Evolutionary conservation across 2,888 invertebrate species (phyloP).

Genomic region (Eilema sororculum): DNA sequence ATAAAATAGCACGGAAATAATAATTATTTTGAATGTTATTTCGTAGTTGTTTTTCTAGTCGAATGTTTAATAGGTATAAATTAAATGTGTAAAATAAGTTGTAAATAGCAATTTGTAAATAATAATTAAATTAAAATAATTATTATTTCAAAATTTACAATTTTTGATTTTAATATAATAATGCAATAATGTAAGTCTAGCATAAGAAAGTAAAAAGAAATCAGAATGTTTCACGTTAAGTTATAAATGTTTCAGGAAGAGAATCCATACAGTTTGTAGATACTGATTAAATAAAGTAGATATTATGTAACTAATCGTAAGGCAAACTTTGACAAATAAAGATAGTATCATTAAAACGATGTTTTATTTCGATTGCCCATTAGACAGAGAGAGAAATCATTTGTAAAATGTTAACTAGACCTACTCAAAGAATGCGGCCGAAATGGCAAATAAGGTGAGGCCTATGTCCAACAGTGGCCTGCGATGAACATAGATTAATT

Average conservation of each 20-base stretch:
- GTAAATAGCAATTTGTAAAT: slow-evolving; percentile 57
- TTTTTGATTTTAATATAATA: slow-evolving; percentile 27
- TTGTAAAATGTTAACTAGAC: no score
- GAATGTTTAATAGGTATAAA: slow-evolving; percentile 49
- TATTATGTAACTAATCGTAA: slow-evolving; percentile 57
- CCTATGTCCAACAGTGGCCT: no score
- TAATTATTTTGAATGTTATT: slow-evolving; percentile 50
- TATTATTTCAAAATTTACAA: slow-evolving; percentile 23
- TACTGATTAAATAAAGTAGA: slow-evolving; percentile 53
- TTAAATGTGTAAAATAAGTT: slow-evolving; percentile 39
- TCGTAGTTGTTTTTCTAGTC: slow-evolving; percentile 62
- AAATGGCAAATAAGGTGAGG: no score
- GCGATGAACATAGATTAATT: no score
- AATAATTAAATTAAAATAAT: slow-evolving; percentile 25
- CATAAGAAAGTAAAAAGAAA: slow-evolving; percentile 24
- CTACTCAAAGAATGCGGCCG: no score
- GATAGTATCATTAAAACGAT: slow-evolving; percentile 66
- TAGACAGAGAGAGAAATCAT: no score
- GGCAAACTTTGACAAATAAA: slow-evolving; percentile 85
- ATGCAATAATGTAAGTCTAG: slow-evolving; percentile 36
- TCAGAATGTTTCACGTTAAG: slow-evolving; percentile 37
- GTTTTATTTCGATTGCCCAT: slow-evolving; percentile 56
- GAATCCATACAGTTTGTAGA: slow-evolving; percentile 48
- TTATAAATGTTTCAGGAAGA: slow-evolving; percentile 45
- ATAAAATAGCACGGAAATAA: slow-evolving; percentile 58